Base-by-base conservation (phyloP, 2,797 vertebrate species). In the Melanotaenia trifasciata region DNA sequence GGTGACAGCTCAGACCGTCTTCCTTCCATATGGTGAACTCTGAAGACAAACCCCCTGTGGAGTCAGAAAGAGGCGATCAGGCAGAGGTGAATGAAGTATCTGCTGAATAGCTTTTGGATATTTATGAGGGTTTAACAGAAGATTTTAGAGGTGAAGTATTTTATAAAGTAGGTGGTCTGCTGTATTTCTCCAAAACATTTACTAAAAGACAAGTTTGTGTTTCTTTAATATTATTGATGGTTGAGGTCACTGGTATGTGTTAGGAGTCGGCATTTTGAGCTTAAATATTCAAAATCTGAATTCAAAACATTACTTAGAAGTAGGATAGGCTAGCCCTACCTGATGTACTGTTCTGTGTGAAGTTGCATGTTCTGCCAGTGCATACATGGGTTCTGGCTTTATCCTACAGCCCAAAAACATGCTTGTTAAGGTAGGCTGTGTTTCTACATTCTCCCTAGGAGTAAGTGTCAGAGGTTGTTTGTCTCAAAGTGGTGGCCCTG, bases 81-180 rank as follows among this genome's bases (percentile, higher is more conserved):
- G 32, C 58, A 53, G 71, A 66, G 67, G 50, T 60, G 64, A 24
- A 58, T 77, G 7, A 33, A 75, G 80, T 79, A 79, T 78, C 45
- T 63, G 43, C 68, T 80, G 73, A 76, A 53, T 57, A 59, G 30
- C 33, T 73, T 76, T 66, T 76, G 59, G 74, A 76, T 81, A 76
- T 83, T 87, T 79, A 81, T 78, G 71, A 84, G 63, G 53, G 32
- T 80, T 82, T 78, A 74, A 74, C 69, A 36, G n/a, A 12, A 72
- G 45, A 78, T 47, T 38, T 74, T 77, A 40, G 59, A 64, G 61
- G 30, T 79, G 61, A 58, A 77, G 67, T 75, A 65, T 81, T 3
- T 32, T 40, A 63, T 50, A 47, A 66, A 58, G 62, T 76, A 24
- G 81, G 73, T 71, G 65, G 67, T 60, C 78, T 86, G 36, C 40